These are phyloP conservation scores for Drosophila birchii DNA, from an alignment of 2,888 invertebrate genomes.

Conservation along the genomic window DNA sequence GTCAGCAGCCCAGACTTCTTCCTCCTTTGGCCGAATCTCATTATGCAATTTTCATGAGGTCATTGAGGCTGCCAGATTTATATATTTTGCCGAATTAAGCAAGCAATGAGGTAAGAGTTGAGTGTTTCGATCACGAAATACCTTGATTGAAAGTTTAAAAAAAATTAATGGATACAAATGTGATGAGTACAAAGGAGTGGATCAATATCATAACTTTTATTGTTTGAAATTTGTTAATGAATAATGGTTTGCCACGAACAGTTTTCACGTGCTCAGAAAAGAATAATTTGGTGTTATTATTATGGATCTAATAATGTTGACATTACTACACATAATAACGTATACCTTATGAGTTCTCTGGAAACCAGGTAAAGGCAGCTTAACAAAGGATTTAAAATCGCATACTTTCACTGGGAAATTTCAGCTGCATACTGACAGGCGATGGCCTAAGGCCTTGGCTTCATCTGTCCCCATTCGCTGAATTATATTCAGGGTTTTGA, in stretches of 20 bases:
- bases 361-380: conserved; percentile 14
- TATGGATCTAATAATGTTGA: no score
- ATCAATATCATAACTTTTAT: no score
- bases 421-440: conserved; percentile 1
- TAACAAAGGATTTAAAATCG: conserved; percentile 40
- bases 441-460: background rate
- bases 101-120: background rate
- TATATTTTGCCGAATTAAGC: conserved; percentile 64
- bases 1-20: conserved; percentile 50
- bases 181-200: no score
- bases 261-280: no score
- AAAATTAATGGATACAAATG: no score
- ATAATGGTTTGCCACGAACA: no score
- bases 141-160: background rate
- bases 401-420: conserved; percentile 22
- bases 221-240: no score
- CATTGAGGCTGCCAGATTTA: conserved; percentile 62
- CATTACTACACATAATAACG: no score
- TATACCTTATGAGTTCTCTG: background rate
- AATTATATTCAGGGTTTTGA: conserved; percentile 29
- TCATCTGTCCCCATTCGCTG: conserved; percentile 15
- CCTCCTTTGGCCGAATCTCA: conserved; percentile 41
- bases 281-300: no score
- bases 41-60: conserved; percentile 70
- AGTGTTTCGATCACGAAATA: background rate